These are phyloP conservation scores for Norana najaformis DNA, from an alignment of 2,888 invertebrate genomes.

Conservation along the genomic window DNA sequence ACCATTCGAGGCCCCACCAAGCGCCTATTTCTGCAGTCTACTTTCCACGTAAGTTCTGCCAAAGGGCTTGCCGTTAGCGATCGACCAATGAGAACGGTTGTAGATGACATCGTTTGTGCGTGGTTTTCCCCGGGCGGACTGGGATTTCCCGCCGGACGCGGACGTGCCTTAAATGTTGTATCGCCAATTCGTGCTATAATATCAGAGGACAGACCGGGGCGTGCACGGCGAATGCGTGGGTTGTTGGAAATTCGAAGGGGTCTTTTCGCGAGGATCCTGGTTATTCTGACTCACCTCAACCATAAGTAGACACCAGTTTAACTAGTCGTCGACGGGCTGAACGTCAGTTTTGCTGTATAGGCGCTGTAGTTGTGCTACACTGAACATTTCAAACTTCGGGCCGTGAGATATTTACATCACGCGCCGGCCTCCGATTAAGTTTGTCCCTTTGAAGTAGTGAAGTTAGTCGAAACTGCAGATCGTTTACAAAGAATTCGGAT, in stretches of 20 bases:
- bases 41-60: neutral
- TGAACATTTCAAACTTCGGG: neutral
- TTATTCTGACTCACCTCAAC: neutral
- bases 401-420: neutral
- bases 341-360: neutral
- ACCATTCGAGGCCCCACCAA: too few relatives aligned
- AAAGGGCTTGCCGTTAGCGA: neutral
- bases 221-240: neutral
- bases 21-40: neutral
- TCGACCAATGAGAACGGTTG: neutral
- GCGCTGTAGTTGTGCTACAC: neutral
- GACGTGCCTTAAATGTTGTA: neutral
- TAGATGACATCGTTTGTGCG: neutral
- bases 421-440: too few relatives aligned
- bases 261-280: neutral
- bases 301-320: neutral
- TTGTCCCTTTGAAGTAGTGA: neutral
- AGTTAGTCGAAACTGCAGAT: neutral
- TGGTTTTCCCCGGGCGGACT: neutral
- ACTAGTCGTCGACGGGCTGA: neutral
- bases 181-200: neutral
- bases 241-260: neutral
- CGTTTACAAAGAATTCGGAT: neutral
- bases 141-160: neutral
- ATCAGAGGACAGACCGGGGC: neutral